Conservation (phyloP, 2,113 vertebrate species). For the crab-eating macaque (Macaca fascicularis) region DNA sequence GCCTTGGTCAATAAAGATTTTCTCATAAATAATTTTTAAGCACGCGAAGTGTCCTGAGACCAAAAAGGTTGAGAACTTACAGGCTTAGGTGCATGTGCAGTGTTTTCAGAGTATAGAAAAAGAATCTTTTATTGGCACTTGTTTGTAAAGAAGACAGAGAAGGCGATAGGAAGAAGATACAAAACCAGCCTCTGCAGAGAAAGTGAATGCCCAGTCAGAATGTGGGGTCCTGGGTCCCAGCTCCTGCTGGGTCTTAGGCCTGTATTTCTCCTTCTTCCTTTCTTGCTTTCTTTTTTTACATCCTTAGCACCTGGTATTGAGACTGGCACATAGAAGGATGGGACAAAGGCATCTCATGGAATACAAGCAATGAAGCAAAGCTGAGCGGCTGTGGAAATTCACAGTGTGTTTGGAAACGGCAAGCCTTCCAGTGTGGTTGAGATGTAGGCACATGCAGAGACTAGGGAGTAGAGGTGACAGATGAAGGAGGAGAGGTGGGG, state of each 20-base stretch:
- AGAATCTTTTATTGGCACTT: neutral
- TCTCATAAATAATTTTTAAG: constrained; percentile 47
- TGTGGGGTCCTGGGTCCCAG: rapidly evolving
- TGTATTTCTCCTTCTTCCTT: neutral
- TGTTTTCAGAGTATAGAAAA: neutral
- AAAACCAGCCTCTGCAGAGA: neutral
- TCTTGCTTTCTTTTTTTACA: neutral
- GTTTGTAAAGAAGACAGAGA: neutral
- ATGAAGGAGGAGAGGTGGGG: no score
- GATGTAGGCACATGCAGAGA: neutral
- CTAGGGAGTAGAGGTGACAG: neutral
- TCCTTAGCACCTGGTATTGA: no score
- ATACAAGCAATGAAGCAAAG: neutral
- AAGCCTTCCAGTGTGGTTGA: neutral
- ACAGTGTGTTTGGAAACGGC: neutral
- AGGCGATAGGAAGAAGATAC: neutral
- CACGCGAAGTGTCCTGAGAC: neutral
- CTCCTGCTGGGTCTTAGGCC: neutral
- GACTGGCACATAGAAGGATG: neutral
- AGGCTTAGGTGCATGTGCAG: neutral
- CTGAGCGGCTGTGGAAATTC: neutral
- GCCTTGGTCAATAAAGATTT: neutral
- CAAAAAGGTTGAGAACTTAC: neutral
- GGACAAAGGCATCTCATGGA: neutral
- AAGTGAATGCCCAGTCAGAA: neutral